Evolutionary conservation across 1,140 invertebrate species (phyloP).

Genomic region (Doryteuthis pealeii): DNA sequence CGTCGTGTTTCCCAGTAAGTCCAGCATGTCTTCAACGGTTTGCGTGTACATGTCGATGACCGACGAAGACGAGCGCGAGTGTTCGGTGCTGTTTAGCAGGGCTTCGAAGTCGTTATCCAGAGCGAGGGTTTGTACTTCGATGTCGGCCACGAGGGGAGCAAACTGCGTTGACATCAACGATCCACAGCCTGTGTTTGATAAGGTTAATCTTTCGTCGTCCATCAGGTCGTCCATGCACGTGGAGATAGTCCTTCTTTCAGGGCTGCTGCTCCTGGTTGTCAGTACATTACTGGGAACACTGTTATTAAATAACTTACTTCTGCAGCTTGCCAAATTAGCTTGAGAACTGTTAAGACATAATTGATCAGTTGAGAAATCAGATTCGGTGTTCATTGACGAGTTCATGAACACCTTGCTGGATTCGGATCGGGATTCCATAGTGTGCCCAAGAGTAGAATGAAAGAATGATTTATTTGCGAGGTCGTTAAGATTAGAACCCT

Average conservation of each 20-base stretch:
- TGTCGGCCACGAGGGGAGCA: not conserved
- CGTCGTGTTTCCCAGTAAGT: slow-evolving; percentile 6
- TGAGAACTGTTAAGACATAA: not conserved
- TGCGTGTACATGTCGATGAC: slow-evolving; percentile 8
- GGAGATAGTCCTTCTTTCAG: not conserved
- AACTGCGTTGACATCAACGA: not conserved
- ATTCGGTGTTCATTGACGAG: not conserved
- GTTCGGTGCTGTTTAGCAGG: not conserved
- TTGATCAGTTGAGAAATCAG: not conserved
- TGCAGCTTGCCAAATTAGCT: not conserved
- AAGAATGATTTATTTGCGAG: not conserved
- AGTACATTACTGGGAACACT: not conserved
- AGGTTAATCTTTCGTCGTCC: not conserved
- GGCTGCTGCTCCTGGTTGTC: not conserved
- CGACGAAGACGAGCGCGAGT: not conserved
- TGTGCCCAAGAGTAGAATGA: not conserved
- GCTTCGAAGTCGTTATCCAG: not conserved
- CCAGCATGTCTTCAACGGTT: slow-evolving; percentile 4
- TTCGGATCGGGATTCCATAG: not conserved
- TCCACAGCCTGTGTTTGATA: not conserved
- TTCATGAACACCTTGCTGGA: not conserved
- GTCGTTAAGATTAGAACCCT: not conserved
- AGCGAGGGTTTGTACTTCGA: slow-evolving; percentile 2
- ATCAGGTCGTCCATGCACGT: not conserved
- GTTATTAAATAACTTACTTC: not conserved